These are phyloP conservation scores for Serilophus lunatus DNA, from an alignment of 2,113 vertebrate species.

Conservation along the genomic window DNA sequence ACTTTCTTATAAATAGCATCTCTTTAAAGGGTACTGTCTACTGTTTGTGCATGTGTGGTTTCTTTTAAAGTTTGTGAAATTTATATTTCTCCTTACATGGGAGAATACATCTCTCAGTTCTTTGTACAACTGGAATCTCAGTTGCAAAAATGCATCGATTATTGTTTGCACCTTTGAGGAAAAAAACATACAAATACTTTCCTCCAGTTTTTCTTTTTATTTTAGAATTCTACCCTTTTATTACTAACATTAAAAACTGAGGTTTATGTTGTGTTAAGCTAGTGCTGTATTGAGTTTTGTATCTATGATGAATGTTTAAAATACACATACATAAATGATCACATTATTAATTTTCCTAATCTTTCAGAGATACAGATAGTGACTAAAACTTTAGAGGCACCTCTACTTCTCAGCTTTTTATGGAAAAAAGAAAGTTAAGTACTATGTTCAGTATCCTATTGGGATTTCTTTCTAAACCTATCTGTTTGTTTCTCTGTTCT, in stretches of 20 bases:
- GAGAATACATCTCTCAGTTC: conserved; percentile 19
- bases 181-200: conserved; percentile 31
- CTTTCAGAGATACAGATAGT: conserved; percentile 48
- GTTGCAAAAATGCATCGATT: conserved; percentile 24
- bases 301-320: conserved; percentile 57
- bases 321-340: conserved; percentile 13
- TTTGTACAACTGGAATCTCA: conserved; percentile 66
- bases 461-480: conserved; percentile 62
- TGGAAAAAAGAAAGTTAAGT: conserved; percentile 55
- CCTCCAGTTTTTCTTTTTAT: conserved; percentile 50
- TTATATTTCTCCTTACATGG: not conserved
- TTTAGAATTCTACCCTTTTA: conserved; percentile 60
- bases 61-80: conserved; percentile 33
- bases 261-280: conserved; percentile 52
- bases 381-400: conserved; percentile 40
- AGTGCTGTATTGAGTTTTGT: conserved; percentile 64
- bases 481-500: conserved; percentile 62
- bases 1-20: conserved; percentile 36
- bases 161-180: conserved; percentile 41
- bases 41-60: not conserved
- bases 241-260: conserved; percentile 55
- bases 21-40: conserved; percentile 28
- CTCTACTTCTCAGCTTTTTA: conserved; percentile 51
- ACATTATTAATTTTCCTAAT: conserved; percentile 44
- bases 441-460: conserved; percentile 20